A percentile compares a stretch with the other conserved stretches of the same genome.
Evolutionary conservation across 2,888 invertebrate genomes (phyloP).

Genomic region (Ellobium chinense): DNA sequence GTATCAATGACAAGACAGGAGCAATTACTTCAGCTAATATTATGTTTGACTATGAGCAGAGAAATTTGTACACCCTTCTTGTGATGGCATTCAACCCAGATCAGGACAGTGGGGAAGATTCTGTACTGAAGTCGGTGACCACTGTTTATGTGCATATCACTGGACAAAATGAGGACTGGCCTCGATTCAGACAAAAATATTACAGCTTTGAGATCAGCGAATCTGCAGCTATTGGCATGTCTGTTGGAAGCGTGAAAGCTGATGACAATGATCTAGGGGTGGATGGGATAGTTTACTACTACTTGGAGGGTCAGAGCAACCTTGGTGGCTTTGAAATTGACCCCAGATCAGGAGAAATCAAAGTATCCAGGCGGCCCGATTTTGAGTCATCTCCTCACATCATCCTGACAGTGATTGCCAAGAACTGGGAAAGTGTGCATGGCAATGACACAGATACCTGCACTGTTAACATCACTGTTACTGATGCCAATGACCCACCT

Average conservation of each 20-base stretch:
- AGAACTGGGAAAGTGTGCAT: constrained; percentile 94
- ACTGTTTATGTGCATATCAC: constrained; percentile 66
- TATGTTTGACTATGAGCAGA: constrained; percentile 93
- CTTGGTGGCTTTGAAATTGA: constrained; percentile 93
- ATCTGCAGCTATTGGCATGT: constrained; percentile 64
- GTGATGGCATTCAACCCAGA: constrained; percentile 93
- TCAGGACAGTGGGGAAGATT: constrained; percentile 81
- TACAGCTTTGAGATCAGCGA: constrained; percentile 73
- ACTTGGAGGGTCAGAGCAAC: constrained; percentile 95
- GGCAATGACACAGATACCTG: constrained; percentile 98
- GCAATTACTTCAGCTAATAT: constrained; percentile 79
- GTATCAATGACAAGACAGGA: constrained; percentile 84
- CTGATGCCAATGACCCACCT: constrained; percentile 97
- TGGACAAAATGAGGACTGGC: constrained; percentile 73
- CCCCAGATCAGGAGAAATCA: constrained; percentile 88
- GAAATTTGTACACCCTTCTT: constrained; percentile 86
- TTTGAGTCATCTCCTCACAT: constrained; percentile 70
- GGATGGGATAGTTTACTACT: constrained; percentile 85
- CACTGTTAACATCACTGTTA: constrained; percentile 90
- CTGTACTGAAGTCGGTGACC: constrained; percentile 57
- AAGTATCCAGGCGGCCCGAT: constrained; percentile 87
- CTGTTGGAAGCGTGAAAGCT: constrained; percentile 66
- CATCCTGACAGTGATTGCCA: constrained; percentile 91
- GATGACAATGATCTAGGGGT: constrained; percentile 70
- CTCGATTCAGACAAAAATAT: constrained; percentile 63